Evolutionary conservation across 2,888 invertebrate species (phyloP), one percentile per base, ranked within the genome.

Genomic region (Molanna angustata): DNA sequence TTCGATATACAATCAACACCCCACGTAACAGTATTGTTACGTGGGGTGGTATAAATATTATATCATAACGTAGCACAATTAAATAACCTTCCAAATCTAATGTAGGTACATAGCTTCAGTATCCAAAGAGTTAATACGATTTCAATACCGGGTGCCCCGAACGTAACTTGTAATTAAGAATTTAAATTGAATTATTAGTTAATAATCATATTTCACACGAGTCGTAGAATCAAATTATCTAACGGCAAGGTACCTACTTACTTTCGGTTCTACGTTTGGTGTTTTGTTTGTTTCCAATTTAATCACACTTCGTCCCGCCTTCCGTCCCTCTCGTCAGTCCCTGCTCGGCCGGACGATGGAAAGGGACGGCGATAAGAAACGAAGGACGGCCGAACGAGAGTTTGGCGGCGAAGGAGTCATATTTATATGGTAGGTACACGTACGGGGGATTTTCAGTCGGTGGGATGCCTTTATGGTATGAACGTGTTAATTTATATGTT

Each of bases 121-220:
- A 16, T 17, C 35, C 14, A 35, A n/a, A 35, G 4, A 9, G 14
- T 9, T 9, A 35, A n/a, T 35, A 7, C 17, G 17, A 16, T 39
- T 16, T 16, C 39, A 16, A n/a, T 39, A 16, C 3, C 39, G 14
- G 39, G 9, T 18, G 20, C 40, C 37, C 37, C 35, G 22, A n/a
- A 27, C 27, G 22, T 51, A 39, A 54, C 54, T 57, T 57, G 54
- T 51, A 57, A 57, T 57, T 57, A 57, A 54, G 57, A 57, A 54
- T 44, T 48, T 33, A 48, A 54, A 57, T 57, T 57, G 57, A 57
- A 54, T 57, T 57, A 57, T 57, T 54, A 41, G 48, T 45, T 57
- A 51, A 57, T 57, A 46, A 52, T 54, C 54, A 21, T 57, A 57
- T 46, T 54, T 57, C 48, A 57, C 27, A 43, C 47, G 46, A 47